Percentiles rank a stretch among this genome's conserved stretches.
Conservation (phyloP, 30 jellyfish, hydroid and myxozoan genomes). For the Catostylus mosaicus region DNA sequence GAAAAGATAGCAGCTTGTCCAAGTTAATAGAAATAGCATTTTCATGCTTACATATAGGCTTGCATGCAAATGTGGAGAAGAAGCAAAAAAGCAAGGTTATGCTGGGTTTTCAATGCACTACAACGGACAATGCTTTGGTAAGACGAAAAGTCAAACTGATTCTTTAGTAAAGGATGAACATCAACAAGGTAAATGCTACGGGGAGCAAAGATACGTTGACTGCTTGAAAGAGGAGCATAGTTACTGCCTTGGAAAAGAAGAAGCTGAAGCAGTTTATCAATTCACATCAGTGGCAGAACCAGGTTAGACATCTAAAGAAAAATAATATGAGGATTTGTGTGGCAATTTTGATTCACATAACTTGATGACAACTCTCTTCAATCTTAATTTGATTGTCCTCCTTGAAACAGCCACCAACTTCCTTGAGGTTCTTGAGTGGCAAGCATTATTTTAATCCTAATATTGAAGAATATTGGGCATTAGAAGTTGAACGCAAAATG, state of each 20-base stretch:
- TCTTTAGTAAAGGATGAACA: conserved; percentile 5
- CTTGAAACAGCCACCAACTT: too few species aligned
- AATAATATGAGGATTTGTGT: too few species aligned
- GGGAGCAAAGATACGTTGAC: conserved; percentile 17
- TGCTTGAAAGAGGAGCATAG: conserved; percentile 13
- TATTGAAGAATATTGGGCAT: too few species aligned
- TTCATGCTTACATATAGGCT: neutral
- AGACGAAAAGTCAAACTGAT: neutral
- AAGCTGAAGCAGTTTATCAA: conserved; percentile 29
- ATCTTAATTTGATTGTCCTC: too few species aligned
- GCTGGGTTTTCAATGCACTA: conserved; percentile 19
- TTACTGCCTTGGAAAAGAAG: conserved; percentile 20
- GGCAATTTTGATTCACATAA: too few species aligned
- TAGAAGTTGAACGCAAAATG: too few species aligned
- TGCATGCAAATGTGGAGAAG: conserved; percentile 24
- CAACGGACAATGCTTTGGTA: conserved; percentile 16
- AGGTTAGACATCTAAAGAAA: too few species aligned
- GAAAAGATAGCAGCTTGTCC: too few species aligned
- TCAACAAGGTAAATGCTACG: neutral
- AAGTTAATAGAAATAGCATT: too few species aligned
- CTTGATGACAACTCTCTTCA: too few species aligned
- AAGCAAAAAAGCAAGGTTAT: conserved; percentile 5
- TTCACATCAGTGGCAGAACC: neutral
- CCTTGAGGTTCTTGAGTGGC: too few species aligned
- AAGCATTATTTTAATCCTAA: too few species aligned